These are phyloP conservation scores for Papilio glaucus DNA, from an alignment of 1,140 invertebrate genomes.

Conservation along the genomic window DNA sequence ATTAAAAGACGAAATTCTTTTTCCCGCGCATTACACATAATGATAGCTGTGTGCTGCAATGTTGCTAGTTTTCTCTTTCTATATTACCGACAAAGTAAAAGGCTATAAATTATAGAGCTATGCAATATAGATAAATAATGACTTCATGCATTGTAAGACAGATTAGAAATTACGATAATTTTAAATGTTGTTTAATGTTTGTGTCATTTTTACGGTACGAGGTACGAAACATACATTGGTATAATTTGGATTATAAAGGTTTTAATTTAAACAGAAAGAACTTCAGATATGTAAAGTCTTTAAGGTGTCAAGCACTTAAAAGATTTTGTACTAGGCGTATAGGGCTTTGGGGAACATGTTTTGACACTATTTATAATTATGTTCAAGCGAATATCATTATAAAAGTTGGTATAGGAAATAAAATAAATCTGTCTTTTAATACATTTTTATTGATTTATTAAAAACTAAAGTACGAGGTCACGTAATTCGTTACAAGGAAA, in stretches of 20 bases:
- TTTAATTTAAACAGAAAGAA: no score
- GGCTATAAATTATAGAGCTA: not conserved
- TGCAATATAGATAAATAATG: not conserved
- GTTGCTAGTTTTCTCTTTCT: constrained; percentile 30
- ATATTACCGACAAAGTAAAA: not conserved
- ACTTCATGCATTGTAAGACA: constrained; percentile 7
- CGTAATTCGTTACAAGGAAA: constrained; percentile 9
- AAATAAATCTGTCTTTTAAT: not conserved
- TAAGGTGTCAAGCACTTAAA: no score
- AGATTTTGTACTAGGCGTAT: no score
- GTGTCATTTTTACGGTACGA: no score
- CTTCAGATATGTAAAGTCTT: no score
- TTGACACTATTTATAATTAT: no score
- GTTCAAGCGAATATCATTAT: no score
- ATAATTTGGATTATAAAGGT: no score
- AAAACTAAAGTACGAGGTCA: not conserved
- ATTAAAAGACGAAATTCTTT: constrained; percentile 11
- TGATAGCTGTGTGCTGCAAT: not conserved
- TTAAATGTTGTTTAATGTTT: not conserved
- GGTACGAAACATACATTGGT: no score
- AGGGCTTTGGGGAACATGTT: no score
- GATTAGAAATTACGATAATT: constrained; percentile 9
- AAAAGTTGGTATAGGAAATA: no score
- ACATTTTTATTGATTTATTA: constrained; percentile 9
- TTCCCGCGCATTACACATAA: constrained; percentile 17